Evolutionary conservation across 2,888 invertebrate species (phyloP).

Genomic region (Parasteatoda lunata): DNA sequence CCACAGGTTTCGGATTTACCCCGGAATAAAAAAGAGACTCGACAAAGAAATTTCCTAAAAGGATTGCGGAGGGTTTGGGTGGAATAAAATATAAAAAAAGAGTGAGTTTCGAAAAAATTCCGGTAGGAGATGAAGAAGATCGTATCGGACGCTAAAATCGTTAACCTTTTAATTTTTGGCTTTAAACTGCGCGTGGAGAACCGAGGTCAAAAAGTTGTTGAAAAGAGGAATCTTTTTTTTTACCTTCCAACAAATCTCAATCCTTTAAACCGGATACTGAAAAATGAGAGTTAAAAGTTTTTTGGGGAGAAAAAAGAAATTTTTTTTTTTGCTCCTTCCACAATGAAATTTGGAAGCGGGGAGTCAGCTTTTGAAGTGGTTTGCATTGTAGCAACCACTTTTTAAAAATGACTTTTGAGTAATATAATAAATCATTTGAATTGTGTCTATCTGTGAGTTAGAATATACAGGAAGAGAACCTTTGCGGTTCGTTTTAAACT

Average conservation of each 20-base stretch:
- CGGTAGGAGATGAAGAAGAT: conserved; percentile 7
- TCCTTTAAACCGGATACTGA: conserved; percentile 41
- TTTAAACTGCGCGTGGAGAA: conserved; percentile 13
- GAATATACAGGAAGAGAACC: conserved; percentile 5
- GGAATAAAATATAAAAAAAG: conserved; percentile 2
- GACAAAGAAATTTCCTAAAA: conserved; percentile 16
- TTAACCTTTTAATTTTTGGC: conserved; percentile 54
- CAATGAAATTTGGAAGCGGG: conserved; percentile 7
- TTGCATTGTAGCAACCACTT: background rate
- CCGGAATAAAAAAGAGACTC: background rate
- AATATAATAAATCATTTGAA: conserved; percentile 56
- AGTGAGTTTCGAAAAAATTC: conserved; percentile 8
- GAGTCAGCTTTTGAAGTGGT: conserved; percentile 38
- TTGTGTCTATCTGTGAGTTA: conserved; percentile 14
- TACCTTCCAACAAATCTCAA: background rate
- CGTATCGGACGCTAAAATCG: conserved; percentile 42
- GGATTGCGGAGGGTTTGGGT: conserved; percentile 7
- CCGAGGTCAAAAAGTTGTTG: conserved; percentile 50
- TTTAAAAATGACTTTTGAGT: conserved; percentile 35
- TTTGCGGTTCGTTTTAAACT: conserved; percentile 5
- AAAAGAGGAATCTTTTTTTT: conserved; percentile 14
- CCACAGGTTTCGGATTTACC: conserved; percentile 31
- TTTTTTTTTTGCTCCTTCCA: conserved; percentile 8
- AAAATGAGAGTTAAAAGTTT: conserved; percentile 45
- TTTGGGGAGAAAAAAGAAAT: background rate